Evolutionary conservation across 2,113 vertebrate genomes (phyloP).

Genomic region (Gavialis gangeticus): DNA sequence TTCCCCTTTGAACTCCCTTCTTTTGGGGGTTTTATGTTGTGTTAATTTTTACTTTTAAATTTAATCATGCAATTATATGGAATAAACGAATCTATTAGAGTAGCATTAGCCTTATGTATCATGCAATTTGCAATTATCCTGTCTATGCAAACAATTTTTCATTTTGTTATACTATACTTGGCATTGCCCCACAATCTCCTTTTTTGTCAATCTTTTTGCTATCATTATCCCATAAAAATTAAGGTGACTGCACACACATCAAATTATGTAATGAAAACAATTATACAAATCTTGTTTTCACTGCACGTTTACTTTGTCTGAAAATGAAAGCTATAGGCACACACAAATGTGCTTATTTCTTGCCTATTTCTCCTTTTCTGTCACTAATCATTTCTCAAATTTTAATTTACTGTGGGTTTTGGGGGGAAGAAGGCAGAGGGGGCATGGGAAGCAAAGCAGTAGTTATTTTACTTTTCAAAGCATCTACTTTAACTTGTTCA

Average conservation of each 20-base stretch:
- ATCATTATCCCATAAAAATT: neutral
- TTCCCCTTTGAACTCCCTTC: neutral
- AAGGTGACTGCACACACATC: neutral
- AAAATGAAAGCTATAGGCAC: neutral
- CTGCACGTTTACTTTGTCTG: neutral
- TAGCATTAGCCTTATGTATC: neutral
- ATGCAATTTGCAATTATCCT: neutral
- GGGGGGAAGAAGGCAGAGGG: neutral
- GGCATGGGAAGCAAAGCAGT: neutral
- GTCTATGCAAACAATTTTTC: neutral
- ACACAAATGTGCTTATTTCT: neutral
- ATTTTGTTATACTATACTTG: neutral
- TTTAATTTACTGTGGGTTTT: neutral
- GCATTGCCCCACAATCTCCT: neutral
- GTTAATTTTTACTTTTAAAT: neutral
- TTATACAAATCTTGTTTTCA: neutral
- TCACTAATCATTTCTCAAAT: neutral
- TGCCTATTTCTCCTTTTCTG: neutral
- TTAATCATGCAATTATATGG: neutral
- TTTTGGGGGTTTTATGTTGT: neutral
- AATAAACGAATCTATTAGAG: neutral
- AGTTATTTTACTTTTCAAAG: neutral
- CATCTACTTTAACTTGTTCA: too few species aligned
- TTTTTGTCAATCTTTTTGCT: neutral
- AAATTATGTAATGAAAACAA: neutral